Conservation (phyloP, 1,140 invertebrate species). For the Penaeus chinensis region DNA sequence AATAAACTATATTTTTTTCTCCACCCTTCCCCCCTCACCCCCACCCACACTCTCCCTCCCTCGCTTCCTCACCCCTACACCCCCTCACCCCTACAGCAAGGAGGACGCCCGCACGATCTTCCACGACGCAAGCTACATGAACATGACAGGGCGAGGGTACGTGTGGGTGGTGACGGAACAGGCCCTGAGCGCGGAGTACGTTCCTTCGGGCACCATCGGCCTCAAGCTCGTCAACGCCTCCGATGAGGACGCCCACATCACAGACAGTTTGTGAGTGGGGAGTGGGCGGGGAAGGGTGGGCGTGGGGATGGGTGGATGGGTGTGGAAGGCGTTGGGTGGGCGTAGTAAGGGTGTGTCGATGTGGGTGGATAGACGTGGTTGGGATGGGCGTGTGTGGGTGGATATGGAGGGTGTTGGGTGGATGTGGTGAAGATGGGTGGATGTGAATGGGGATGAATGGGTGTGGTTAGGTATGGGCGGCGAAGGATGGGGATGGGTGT, state of each 20-base stretch:
- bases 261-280: constrained; percentile 83
- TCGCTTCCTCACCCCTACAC: background rate
- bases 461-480: no score
- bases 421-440: no score
- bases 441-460: no score
- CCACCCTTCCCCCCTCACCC: background rate
- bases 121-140: constrained; percentile 83
- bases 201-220: constrained; percentile 88
- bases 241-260: constrained; percentile 89
- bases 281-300: background rate
- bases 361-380: no score
- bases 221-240: constrained; percentile 88
- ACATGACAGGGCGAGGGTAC: constrained; percentile 91
- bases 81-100: constrained; percentile 74
- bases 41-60: background rate
- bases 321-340: constrained; percentile 69
- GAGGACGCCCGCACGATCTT: constrained; percentile 92
- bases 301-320: no score
- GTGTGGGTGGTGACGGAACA: constrained; percentile 99
- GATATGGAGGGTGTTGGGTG: no score
- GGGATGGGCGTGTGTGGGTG: no score
- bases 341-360: background rate
- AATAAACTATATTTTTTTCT: no score
- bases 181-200: constrained; percentile 85
- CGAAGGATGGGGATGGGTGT: no score